Conservation (phyloP, 2,113 vertebrate genomes). For the Nothocercus nigrocapillus region DNA sequence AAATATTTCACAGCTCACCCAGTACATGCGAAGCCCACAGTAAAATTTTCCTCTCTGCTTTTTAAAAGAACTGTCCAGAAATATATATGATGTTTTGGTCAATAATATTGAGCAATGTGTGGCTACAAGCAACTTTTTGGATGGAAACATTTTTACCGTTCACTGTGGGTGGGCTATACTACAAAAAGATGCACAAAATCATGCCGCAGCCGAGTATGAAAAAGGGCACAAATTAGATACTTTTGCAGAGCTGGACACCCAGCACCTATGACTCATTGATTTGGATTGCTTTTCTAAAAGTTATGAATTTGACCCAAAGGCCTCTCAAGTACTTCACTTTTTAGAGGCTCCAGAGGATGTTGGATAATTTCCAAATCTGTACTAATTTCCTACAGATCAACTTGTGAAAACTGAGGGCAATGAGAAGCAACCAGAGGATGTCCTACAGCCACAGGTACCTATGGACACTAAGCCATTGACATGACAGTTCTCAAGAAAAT, state of each 20-base stretch:
- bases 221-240: background rate
- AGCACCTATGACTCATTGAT: background rate
- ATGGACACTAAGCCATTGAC: background rate
- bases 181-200: background rate
- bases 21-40: background rate
- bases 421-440: background rate
- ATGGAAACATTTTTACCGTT: background rate
- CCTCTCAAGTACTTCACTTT: background rate
- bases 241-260: background rate
- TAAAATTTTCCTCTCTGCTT: background rate
- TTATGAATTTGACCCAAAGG: background rate
- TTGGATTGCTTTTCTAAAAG: background rate
- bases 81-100: background rate
- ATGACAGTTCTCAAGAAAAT: background rate
- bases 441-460: background rate
- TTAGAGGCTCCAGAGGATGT: background rate
- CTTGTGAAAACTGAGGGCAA: background rate
- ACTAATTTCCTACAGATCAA: background rate
- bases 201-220: background rate
- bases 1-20: background rate
- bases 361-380: background rate
- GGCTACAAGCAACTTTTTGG: background rate
- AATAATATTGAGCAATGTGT: background rate
- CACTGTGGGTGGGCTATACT: accelerated
- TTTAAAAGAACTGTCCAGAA: background rate